A percentile compares a stretch with the other conserved stretches of the same genome.
Conservation (phyloP, 1,140 invertebrate species). For the Frieseomelitta varia region DNA sequence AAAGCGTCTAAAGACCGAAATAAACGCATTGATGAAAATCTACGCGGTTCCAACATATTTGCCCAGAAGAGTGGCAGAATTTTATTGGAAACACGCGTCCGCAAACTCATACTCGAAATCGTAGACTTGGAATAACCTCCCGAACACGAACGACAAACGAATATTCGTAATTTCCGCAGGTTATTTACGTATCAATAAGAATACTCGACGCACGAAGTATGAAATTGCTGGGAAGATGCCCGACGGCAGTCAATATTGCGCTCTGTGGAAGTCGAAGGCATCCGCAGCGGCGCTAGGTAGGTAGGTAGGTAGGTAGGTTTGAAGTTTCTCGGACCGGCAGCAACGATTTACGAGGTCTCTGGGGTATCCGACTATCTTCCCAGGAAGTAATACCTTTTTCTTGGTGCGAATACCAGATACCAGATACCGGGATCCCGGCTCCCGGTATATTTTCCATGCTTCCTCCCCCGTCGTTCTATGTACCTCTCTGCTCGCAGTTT, state of each 20-base stretch:
- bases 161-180: neutral
- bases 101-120: neutral
- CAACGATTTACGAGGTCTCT: slow-evolving; percentile 68
- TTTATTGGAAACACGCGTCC: neutral
- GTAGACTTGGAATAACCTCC: neutral
- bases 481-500: slow-evolving; percentile 34
- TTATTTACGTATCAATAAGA: slow-evolving; percentile 26
- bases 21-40: neutral
- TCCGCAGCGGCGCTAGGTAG: slow-evolving; percentile 38
- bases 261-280: slow-evolving; percentile 55
- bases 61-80: too few species aligned
- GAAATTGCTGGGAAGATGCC: slow-evolving; percentile 37
- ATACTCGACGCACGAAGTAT: slow-evolving; percentile 6
- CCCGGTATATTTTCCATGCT: slow-evolving; percentile 48
- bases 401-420: slow-evolving; percentile 67
- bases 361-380: slow-evolving; percentile 66
- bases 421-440: slow-evolving; percentile 49
- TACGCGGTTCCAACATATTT: too few species aligned
- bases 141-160: neutral
- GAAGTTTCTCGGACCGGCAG: slow-evolving; percentile 62
- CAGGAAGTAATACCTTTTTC: slow-evolving; percentile 69
- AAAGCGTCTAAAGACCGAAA: neutral
- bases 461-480: slow-evolving; percentile 19
- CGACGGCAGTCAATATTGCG: slow-evolving; percentile 58
- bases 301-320: slow-evolving; percentile 57